Conservation (phyloP, 2,888 invertebrate species). For the Eurois occulta region DNA sequence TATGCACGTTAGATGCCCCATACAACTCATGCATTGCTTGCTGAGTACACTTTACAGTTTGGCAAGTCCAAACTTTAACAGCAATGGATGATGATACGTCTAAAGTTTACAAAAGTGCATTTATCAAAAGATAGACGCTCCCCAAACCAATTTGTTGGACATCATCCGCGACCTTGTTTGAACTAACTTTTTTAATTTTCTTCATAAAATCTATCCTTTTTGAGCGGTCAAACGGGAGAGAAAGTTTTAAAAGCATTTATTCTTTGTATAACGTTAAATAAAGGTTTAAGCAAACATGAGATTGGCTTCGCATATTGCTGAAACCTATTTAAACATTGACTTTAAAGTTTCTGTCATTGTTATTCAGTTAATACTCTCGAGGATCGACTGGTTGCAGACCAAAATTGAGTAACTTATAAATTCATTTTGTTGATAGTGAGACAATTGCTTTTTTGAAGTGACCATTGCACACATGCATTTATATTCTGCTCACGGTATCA, state of each 20-base stretch:
- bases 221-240: constrained; percentile 76
- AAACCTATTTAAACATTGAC: constrained; percentile 62
- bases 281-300: constrained; percentile 54
- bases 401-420: constrained; percentile 44
- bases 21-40: constrained; percentile 28
- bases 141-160: constrained; percentile 65
- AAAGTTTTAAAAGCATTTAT: constrained; percentile 78
- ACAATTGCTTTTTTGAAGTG: constrained; percentile 45
- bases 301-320: constrained; percentile 52
- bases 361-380: constrained; percentile 48
- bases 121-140: constrained; percentile 55
- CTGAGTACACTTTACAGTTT: constrained; percentile 7
- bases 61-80: constrained; percentile 16
- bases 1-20: constrained; percentile 6
- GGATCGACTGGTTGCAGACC: constrained; percentile 13
- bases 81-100: constrained; percentile 46
- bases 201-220: constrained; percentile 77
- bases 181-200: constrained; percentile 84
- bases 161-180: constrained; percentile 76
- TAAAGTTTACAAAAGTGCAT: constrained; percentile 57
- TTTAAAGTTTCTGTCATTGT: constrained; percentile 54
- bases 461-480: constrained; percentile 24
- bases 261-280: constrained; percentile 59
- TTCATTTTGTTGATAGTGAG: constrained; percentile 42
- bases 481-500: constrained; percentile 49